Evolutionary conservation across 2,797 vertebrate genomes (phyloP).

Genomic region (Smutsia gigantea): DNA sequence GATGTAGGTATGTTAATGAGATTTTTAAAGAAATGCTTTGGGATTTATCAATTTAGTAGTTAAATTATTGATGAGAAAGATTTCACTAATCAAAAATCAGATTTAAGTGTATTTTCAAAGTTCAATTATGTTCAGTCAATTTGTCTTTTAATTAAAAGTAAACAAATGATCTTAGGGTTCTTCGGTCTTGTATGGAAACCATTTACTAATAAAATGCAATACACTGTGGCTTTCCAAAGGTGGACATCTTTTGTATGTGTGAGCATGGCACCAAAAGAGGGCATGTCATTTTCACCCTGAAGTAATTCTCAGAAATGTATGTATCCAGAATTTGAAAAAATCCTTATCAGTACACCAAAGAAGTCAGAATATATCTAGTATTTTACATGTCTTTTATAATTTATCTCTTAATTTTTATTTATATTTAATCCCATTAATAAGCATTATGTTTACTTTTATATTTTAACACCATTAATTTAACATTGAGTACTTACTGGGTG

Average conservation of each 20-base stretch:
- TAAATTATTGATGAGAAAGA: slow-evolving; percentile 67
- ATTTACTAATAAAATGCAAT: slow-evolving; percentile 64
- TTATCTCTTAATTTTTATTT: neutral
- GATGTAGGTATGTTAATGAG: slow-evolving; percentile 49
- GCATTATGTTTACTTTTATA: neutral
- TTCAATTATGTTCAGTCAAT: slow-evolving; percentile 59
- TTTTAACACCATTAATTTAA: neutral
- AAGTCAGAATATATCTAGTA: neutral
- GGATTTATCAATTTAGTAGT: slow-evolving; percentile 65
- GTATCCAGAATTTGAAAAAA: neutral
- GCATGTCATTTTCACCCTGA: neutral
- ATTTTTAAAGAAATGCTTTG: slow-evolving; percentile 64
- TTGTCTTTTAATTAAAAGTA: slow-evolving; percentile 70
- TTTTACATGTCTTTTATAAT: neutral
- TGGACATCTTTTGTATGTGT: neutral
- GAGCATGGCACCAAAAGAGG: neutral
- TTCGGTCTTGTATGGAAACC: slow-evolving; percentile 36
- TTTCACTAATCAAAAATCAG: slow-evolving; percentile 64
- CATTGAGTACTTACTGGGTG: neutral
- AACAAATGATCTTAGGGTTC: slow-evolving; percentile 49
- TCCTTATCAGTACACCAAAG: neutral
- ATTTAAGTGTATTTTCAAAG: slow-evolving; percentile 62
- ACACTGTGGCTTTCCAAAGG: neutral
- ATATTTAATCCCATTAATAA: neutral
- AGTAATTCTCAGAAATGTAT: neutral